A percentile compares a stretch with the other conserved stretches of the same genome.
These are phyloP conservation scores for Melopsittacus undulatus DNA, from an alignment of 2,797 vertebrate species.

Conservation along the genomic window DNA sequence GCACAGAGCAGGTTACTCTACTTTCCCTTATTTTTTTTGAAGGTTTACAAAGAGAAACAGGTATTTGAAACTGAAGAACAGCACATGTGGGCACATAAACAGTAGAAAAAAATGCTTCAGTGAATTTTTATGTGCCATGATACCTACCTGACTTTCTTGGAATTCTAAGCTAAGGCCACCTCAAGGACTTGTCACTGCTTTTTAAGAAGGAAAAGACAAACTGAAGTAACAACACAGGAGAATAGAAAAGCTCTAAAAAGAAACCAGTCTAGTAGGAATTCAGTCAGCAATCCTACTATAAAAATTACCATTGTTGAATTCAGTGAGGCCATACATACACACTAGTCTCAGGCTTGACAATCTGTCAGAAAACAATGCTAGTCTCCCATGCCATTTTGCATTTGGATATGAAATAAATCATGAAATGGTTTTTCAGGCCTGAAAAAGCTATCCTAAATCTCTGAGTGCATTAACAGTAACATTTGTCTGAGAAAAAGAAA, in stretches of 20 bases:
- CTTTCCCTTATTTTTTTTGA: not conserved
- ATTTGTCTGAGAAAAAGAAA: not conserved
- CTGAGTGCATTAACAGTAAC: not conserved
- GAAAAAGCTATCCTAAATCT: slow-evolving; percentile 20
- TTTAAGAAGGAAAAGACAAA: slow-evolving; percentile 22
- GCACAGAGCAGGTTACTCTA: not conserved
- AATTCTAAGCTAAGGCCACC: slow-evolving; percentile 26
- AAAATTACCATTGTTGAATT: slow-evolving; percentile 36
- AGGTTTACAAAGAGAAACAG: not conserved
- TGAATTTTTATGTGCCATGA: not conserved
- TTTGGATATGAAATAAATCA: slow-evolving; percentile 48
- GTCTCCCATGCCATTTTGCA: not conserved
- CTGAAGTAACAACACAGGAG: slow-evolving; percentile 10
- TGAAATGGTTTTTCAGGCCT: not conserved
- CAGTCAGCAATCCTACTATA: slow-evolving; percentile 16
- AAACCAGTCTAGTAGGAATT: not conserved
- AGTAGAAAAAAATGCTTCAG: not conserved
- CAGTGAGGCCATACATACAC: slow-evolving; percentile 7
- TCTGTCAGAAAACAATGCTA: slow-evolving; percentile 54
- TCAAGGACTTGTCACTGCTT: slow-evolving; percentile 48
- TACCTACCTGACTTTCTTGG: not conserved
- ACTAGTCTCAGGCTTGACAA: slow-evolving; percentile 48
- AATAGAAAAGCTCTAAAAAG: not conserved
- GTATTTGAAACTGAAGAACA: not conserved
- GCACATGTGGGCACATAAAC: not conserved